phyloP scores from a whole-genome alignment of 2,797 vertebrate species.

The Sebastes wilsoni region DNA sequence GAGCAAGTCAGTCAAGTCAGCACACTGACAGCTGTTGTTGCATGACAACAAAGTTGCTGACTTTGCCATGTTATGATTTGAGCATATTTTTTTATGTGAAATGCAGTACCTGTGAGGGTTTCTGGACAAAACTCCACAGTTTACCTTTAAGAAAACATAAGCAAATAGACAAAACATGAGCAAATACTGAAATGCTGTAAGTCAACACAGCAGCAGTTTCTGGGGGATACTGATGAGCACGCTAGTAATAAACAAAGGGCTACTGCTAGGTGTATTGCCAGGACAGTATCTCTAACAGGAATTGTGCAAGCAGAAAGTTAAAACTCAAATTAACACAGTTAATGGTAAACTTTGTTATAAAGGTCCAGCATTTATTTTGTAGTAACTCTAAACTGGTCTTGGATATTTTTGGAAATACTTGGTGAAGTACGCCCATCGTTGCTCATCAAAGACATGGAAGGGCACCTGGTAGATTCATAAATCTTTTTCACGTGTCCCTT shows the following conservation, averaged over 20 bases:
- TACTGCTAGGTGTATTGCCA: neutral
- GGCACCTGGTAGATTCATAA: conserved; percentile 27
- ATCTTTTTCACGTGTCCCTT: conserved; percentile 24
- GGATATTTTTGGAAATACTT: conserved; percentile 5
- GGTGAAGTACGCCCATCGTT: neutral
- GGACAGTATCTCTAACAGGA: neutral
- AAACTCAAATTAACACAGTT: neutral
- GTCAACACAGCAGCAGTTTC: neutral
- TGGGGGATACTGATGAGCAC: neutral
- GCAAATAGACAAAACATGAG: neutral
- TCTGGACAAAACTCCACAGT: neutral
- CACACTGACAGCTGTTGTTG: no score
- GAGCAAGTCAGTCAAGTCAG: no score
- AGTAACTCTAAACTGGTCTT: neutral
- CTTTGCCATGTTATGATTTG: no score
- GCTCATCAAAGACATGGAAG: neutral
- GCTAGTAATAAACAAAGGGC: neutral
- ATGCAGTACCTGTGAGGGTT: no score
- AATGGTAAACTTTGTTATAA: no score
- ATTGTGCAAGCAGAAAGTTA: neutral
- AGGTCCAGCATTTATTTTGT: neutral
- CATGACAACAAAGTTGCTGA: no score
- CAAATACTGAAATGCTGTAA: neutral
- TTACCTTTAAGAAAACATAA: neutral
- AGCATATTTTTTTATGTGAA: no score